Evolutionary conservation across 1,140 invertebrate species (phyloP), one percentile per base, ranked within the genome.

Genomic region (Bombyx mandarina): DNA sequence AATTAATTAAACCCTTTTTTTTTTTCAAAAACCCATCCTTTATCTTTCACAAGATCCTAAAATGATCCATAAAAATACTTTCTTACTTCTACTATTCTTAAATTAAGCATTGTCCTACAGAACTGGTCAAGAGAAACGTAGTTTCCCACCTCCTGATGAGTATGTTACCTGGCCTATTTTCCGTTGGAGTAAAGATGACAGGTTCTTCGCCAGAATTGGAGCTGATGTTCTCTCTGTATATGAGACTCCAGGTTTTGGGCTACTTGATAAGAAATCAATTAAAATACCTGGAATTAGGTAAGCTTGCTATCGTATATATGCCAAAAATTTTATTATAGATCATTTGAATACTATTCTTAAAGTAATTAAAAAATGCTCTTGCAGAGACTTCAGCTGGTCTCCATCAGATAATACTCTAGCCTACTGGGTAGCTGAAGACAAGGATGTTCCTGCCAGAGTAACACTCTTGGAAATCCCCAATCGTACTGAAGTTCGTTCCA

Each of bases 341-440:
- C 2, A 35, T 35, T 35, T 35, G 0, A 35, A 35, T 35, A 35
- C 26, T 35, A 35, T 35, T 5, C 26, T 35, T 35, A 35, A 35
- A 35, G 26, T 35, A 35, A 35, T 35, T 35, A 35, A 3, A 3
- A 35, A 35, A 35, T 35, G 26, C 4, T 35, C 0, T 35, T 58
- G 60, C 76, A 88, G 94, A 65, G 97, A 99, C 77, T 99, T 99
- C 82, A 94, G 94, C 65, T 99, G 98, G 98, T 99, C 97, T 10
- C 98, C 99, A 0, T 96, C 97, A 8, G 97, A 99, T 74, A 99
- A 99, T 76, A 91, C 97, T 43, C 91, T 99, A 43, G 97, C 97
- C 6, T 99, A 99, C 79, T 99, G 98, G 97, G 96, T 99, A n/a
- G 96, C 96, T 12, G 98, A 99, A 89, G 95, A 99, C 72, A 96